Evolutionary conservation across 2,888 invertebrate genomes (phyloP), one percentile per base, ranked within the genome.

Genomic region (Drosophila mettleri): DNA sequence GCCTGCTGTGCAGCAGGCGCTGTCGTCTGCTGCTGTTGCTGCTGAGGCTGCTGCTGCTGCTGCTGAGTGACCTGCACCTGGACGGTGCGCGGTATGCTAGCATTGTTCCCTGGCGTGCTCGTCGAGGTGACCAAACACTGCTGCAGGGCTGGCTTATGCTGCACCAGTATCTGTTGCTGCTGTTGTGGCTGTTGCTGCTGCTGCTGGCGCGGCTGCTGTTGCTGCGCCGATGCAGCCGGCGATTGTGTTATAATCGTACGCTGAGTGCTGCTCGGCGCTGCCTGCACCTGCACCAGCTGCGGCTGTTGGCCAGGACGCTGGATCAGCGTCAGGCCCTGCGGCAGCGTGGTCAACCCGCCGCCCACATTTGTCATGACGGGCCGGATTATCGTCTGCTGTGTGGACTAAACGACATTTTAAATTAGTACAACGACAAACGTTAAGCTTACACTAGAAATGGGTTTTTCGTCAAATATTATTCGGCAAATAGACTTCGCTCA

Each of bases 281-380:
- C 88, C 71, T 92, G 92, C 66, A 92, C 91, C 85, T 92, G 92
- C 67, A 92, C 92, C 62, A 92, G 67, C 80, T 92, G 92, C 33
- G 92, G 92, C 70, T 91, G 92, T 69, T 92, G 92, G 10, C 92
- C 92, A 41, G 92, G 92, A 58, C 92, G 88, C 75, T 92, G 92
- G 55, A 92, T 92, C 22, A 92, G 80, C 43, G 92, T 92, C 46
- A 92, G 80, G 34, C 92, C 92, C 76, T 92, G 92, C 64, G 92
- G 92, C 64, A 92, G 76, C 54, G 91, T 88, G 58, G 92, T 89
- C 59, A 91, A 78, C 10, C 91, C 88, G 49, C 87, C 86, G 68
- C 91, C 89, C 14, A 90, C 84, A 66, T 90, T 90, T 16, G 91
- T 80, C 83, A 92, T 87, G 31, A 92, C 90, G 7, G 92, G 92